These are phyloP conservation scores for Lithobates pipiens DNA, from an alignment of 2,797 vertebrate genomes.

Conservation along the genomic window DNA sequence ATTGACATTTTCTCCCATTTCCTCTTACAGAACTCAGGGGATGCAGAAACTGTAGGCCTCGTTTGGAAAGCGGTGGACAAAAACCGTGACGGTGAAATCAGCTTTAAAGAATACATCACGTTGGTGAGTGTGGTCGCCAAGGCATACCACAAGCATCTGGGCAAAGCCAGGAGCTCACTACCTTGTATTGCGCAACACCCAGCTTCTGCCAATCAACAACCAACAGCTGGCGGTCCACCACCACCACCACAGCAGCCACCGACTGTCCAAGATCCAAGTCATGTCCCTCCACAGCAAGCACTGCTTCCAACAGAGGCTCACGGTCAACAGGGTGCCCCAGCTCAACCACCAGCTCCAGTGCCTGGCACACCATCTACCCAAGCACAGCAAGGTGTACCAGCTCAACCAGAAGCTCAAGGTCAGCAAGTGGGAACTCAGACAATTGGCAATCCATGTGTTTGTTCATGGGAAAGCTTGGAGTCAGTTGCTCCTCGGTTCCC, in stretches of 20 bases:
- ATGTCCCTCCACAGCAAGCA: not conserved
- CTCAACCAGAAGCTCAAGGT: not conserved
- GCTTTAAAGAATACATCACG: slow-evolving; percentile 41
- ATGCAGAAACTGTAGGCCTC: slow-evolving; percentile 37
- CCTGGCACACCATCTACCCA: not conserved
- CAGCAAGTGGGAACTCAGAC: not conserved
- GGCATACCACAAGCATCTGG: slow-evolving; percentile 37
- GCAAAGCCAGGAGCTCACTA: not conserved
- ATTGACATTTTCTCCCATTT: too few relatives aligned
- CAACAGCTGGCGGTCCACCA: not conserved
- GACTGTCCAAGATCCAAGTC: not conserved
- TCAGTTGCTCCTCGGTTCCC: not conserved
- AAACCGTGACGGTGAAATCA: slow-evolving; percentile 49
- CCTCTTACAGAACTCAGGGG: slow-evolving; percentile 33
- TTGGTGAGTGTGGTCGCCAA: slow-evolving; percentile 38
- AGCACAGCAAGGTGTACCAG: not conserved
- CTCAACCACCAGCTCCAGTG: not conserved
- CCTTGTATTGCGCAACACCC: not conserved
- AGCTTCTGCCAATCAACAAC: not conserved
- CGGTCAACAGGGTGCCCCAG: not conserved
- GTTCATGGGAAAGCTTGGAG: not conserved
- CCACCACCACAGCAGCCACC: not conserved
- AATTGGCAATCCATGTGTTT: not conserved
- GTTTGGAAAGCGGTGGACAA: slow-evolving; percentile 45
- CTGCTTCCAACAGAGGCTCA: not conserved